Evolutionary conservation across 2,888 invertebrate species (phyloP), one percentile per base, ranked within the genome.

Genomic region (Auanema freiburgensis): DNA sequence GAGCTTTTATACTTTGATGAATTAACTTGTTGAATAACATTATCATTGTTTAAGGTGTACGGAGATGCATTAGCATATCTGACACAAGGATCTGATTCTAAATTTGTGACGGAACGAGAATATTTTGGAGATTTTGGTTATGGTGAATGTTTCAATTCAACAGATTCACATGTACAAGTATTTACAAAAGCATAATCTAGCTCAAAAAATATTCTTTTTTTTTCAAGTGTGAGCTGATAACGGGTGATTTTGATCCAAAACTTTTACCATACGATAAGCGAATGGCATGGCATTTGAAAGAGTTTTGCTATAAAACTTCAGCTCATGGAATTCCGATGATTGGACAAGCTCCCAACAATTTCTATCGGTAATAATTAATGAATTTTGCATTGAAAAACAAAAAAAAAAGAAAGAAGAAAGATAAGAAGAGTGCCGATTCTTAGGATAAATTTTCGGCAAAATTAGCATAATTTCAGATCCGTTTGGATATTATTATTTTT

Each of bases 281-380:
- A 57, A 62, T 79, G 12, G 69, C 67, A 0, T 79, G 78, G 77
- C 79, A 79, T 54, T 74, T 79, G 51, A 76, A 78, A 54, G 78
- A 79, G 54, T 80, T 80, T 63, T 80, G 80, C 61, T 78, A 80
- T 61, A 80, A 80, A 63, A 80, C 80, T 0, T 79, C 80, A 0
- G 78, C 79, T 58, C 80, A 80, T 50, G 80, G 80, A 16, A 80
- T 80, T 63, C 79, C 79, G 0, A 79, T 79, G 80, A 79, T 80
- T 55, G 79, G 80, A 18, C 76, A 80, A 62, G 80, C 80, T 2
- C 78, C 78, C 5, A 80, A 80, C 55, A 63, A 68, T 10, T 76
- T 73, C 52, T 79, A 80, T 60, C 65, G 79, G 74, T 78, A 43
- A 43, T 14, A 46, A 12, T 21, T 21, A 46, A 46, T 18, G 21